Conservation (phyloP, 53 echinoderm and acorn worm genomes). For the Hippasteria phrygiana region DNA sequence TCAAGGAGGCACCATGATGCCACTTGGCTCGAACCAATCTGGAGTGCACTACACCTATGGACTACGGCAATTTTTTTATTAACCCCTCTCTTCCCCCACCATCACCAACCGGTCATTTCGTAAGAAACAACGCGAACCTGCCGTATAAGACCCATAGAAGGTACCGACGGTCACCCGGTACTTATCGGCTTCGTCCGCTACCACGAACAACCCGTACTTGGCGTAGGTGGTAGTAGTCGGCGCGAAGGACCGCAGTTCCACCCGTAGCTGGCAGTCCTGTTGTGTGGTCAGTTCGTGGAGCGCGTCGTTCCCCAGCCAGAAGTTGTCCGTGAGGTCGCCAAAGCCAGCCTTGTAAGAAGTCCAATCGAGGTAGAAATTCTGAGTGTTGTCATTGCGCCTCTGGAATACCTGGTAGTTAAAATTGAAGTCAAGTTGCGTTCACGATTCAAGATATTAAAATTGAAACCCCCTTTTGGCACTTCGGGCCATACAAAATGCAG, state of each 20-base stretch:
- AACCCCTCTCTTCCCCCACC: too few relatives aligned
- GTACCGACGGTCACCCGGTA: conserved; percentile 71
- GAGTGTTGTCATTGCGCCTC: conserved; percentile 67
- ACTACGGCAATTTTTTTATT: not conserved
- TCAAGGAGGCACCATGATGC: too few relatives aligned
- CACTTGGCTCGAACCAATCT: too few relatives aligned
- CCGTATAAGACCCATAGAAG: conserved; percentile 69
- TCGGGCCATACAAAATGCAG: too few relatives aligned
- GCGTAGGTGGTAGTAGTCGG: conserved; percentile 51
- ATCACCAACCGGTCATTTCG: not conserved
- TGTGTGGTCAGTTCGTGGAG: conserved; percentile 73
- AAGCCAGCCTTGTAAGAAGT: conserved; percentile 82
- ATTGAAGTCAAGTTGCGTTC: not conserved
- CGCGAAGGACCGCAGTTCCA: conserved; percentile 80
- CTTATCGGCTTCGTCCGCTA: conserved; percentile 64
- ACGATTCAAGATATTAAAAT: too few relatives aligned
- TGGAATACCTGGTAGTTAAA: conserved; percentile 77
- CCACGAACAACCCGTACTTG: conserved; percentile 65
- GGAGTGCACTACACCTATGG: too few relatives aligned
- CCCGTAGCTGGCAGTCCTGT: conserved; percentile 74
- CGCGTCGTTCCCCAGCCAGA: conserved; percentile 89
- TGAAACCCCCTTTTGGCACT: too few relatives aligned
- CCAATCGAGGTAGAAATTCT: conserved; percentile 79
- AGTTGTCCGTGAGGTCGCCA: conserved; percentile 71
- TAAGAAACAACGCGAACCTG: too few relatives aligned